These are phyloP conservation scores for Hydropsyche tenuis DNA, from an alignment of 1,140 invertebrate species.

Conservation along the genomic window DNA sequence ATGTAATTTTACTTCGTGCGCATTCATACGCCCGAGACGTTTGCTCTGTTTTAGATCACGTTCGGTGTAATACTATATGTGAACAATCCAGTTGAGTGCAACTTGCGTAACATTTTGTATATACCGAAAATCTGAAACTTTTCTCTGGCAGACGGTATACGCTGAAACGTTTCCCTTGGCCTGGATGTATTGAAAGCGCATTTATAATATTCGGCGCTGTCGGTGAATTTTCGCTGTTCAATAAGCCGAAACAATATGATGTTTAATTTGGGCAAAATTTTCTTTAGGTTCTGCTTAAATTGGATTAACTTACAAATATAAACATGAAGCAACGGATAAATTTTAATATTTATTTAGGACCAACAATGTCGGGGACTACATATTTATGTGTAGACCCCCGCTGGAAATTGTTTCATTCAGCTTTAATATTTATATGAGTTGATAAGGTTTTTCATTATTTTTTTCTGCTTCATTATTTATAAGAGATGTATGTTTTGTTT, in stretches of 20 bases:
- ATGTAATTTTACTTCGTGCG: not conserved
- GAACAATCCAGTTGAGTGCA: conserved; percentile 8
- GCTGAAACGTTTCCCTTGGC: not conserved
- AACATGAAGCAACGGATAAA: not conserved
- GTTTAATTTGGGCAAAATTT: conserved; percentile 6
- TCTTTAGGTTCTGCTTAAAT: not conserved
- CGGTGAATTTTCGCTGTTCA: too few relatives aligned
- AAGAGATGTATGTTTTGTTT: too few relatives aligned
- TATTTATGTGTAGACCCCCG: not conserved
- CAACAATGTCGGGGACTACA: not conserved
- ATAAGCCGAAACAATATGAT: not conserved
- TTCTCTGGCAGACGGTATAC: not conserved
- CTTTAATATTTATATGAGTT: too few relatives aligned
- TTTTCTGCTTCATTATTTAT: too few relatives aligned
- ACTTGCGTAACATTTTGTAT: not conserved
- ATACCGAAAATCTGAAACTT: not conserved
- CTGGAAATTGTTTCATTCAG: too few relatives aligned
- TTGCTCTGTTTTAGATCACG: too few relatives aligned
- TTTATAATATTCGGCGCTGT: too few relatives aligned
- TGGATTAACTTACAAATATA: conserved; percentile 8
- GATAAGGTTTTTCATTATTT: too few relatives aligned
- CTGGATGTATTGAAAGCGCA: too few relatives aligned
- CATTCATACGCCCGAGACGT: not conserved
- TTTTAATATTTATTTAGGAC: conserved; percentile 19
- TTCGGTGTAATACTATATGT: not conserved